Evolutionary conservation across 2,888 invertebrate genomes (phyloP).

Genomic region (Hylaea fasciaria): DNA sequence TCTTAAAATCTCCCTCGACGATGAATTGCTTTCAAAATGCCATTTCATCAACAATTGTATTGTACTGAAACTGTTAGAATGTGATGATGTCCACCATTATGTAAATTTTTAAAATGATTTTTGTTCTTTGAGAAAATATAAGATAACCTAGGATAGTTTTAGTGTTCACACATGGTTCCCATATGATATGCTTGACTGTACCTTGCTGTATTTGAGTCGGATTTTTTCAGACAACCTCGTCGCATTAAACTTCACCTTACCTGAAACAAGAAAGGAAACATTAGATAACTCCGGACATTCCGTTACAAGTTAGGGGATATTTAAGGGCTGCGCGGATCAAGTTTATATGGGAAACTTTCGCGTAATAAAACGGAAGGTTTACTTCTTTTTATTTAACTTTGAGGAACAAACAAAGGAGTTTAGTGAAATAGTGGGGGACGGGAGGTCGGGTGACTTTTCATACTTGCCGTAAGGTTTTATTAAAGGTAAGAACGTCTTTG

Average conservation of each 20-base stretch:
- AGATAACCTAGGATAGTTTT: too few relatives aligned
- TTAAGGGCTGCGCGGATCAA: slow-evolving; percentile 14
- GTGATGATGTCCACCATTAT: too few relatives aligned
- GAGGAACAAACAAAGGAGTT: slow-evolving; percentile 22
- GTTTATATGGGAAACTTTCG: slow-evolving; percentile 19
- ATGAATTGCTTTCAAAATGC: too few relatives aligned
- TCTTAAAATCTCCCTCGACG: too few relatives aligned
- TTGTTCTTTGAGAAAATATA: too few relatives aligned
- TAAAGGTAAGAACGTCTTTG: not conserved
- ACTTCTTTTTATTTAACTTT: slow-evolving; percentile 32
- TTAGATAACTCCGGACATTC: slow-evolving; percentile 8
- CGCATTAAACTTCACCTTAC: slow-evolving; percentile 7
- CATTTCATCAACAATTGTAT: too few relatives aligned
- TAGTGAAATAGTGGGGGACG: slow-evolving; percentile 8
- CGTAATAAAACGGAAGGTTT: slow-evolving; percentile 23
- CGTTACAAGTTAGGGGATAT: slow-evolving; percentile 9
- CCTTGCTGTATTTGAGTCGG: not conserved
- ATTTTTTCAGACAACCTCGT: slow-evolving; percentile 4
- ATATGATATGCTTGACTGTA: slow-evolving; percentile 5
- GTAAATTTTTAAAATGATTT: too few relatives aligned
- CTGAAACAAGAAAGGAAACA: slow-evolving; percentile 25
- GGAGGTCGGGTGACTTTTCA: slow-evolving; percentile 10
- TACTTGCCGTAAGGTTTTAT: slow-evolving; percentile 12
- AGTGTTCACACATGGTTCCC: not conserved
- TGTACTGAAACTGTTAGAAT: too few relatives aligned